Evolutionary conservation across 2,797 vertebrate species (phyloP).

Genomic region (Oreochromis mossambicus): DNA sequence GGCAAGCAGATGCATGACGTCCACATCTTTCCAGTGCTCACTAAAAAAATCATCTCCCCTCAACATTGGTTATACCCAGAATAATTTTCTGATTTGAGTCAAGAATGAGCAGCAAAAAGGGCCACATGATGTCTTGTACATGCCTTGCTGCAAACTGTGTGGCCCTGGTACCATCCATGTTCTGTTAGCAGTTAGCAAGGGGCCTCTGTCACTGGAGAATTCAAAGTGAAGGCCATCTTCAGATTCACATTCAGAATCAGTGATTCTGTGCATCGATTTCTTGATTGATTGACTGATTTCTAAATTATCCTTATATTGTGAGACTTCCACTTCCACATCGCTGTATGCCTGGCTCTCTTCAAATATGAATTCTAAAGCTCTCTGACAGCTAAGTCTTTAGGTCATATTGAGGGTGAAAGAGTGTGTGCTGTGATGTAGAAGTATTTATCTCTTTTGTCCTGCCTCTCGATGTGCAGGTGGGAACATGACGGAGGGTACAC

Average conservation of each 20-base stretch:
- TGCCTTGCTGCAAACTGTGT: neutral
- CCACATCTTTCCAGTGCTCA: neutral
- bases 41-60: neutral
- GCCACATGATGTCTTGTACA: rapidly evolving
- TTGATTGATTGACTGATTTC: neutral
- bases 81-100: neutral
- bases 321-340: neutral
- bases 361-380: rapidly evolving
- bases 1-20: neutral
- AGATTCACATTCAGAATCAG: neutral
- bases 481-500: neutral
- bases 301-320: neutral
- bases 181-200: neutral
- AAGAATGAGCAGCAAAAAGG: neutral
- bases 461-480: rapidly evolving
- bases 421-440: neutral
- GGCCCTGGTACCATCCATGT: neutral
- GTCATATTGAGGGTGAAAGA: neutral
- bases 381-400: neutral
- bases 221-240: rapidly evolving
- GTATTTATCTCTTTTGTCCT: rapidly evolving
- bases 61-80: neutral
- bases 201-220: neutral
- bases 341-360: neutral
- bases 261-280: neutral